Evolutionary conservation across 2,113 vertebrate genomes (phyloP), one percentile per base, ranked within the genome.

Genomic region (Paracanthobrama guichenoti): DNA sequence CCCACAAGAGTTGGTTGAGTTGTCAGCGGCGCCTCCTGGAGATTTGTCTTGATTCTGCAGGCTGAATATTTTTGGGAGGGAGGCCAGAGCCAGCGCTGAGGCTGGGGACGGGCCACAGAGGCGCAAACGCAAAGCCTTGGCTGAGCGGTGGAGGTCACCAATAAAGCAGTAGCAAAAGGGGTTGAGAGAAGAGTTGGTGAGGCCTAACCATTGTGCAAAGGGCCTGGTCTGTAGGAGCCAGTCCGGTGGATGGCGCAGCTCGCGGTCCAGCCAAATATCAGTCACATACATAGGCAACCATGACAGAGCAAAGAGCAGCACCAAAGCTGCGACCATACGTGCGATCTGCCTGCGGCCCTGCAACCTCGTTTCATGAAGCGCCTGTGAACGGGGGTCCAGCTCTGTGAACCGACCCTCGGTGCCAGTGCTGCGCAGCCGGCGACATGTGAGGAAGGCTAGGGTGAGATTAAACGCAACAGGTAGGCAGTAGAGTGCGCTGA

Each of bases 111-210:
- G 66, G 7, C 84, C 84, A 90, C 96, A 97, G 62, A 97, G 94
- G 87, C 95, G 91, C 75, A 96, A 94, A 28, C 66, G 80, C 66
- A 82, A 82, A 24, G 80, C 80, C 22, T 91, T 90, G 1, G 91
- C 93, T 7, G 92, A 93, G 74, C 93, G 84, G 71, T 92, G 91
- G 26, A 93, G 74, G 42, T 93, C 91, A 0, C 93, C 93, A 55
- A 93, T 90, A 82, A 93, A 93, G 79, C 93, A 93, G 84, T 93
- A 93, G 79, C 93, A 93, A 2, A 93, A 88, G 0, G 93, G 93
- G 72, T 93, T 93, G 24, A 93, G 90, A 18, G 92, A 89, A 0
- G 93, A 93, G 59, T 93, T 93, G 82, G 92, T 93, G 11, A 93
- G 89, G 42, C 93, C 93, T 26, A 93, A 81, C 93, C 93, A 93